Conservation (phyloP, 2,113 vertebrate genomes). For the Hippocampus barbouri region DNA sequence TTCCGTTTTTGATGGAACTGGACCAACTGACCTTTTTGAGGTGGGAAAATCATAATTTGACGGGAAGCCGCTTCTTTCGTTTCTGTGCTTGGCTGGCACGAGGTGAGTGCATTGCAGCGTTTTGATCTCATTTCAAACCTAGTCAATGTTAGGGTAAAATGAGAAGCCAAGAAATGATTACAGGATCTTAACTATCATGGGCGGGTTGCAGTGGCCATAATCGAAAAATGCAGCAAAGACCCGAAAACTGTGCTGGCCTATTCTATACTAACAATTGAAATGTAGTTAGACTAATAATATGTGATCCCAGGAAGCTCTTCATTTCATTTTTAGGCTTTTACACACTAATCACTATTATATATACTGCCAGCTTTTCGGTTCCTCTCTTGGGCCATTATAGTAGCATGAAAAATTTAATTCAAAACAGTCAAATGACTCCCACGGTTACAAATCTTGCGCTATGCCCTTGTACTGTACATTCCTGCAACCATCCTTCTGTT, state of each 20-base stretch:
- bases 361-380: slow-evolving; percentile 38
- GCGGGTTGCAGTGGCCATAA: background rate
- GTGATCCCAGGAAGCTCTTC: background rate
- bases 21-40: slow-evolving; percentile 54
- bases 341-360: background rate
- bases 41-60: slow-evolving; percentile 50
- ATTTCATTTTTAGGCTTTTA: background rate
- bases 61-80: slow-evolving; percentile 39
- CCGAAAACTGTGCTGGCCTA: background rate
- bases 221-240: background rate
- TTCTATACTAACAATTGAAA: background rate
- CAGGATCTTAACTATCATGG: background rate
- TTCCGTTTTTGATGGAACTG: slow-evolving; percentile 46
- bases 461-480: background rate
- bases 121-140: slow-evolving; percentile 23
- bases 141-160: background rate
- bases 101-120: slow-evolving; percentile 27
- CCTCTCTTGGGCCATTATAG: slow-evolving; percentile 49
- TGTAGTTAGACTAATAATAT: background rate
- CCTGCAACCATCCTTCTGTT: background rate
- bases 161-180: background rate
- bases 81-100: slow-evolving; percentile 26
- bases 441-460: slow-evolving; percentile 27
- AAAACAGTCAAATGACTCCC: slow-evolving; percentile 41
- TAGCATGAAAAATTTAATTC: slow-evolving; percentile 42